phyloP scores from a whole-genome alignment of 2,888 invertebrate species.

The Griposia aprilina region DNA sequence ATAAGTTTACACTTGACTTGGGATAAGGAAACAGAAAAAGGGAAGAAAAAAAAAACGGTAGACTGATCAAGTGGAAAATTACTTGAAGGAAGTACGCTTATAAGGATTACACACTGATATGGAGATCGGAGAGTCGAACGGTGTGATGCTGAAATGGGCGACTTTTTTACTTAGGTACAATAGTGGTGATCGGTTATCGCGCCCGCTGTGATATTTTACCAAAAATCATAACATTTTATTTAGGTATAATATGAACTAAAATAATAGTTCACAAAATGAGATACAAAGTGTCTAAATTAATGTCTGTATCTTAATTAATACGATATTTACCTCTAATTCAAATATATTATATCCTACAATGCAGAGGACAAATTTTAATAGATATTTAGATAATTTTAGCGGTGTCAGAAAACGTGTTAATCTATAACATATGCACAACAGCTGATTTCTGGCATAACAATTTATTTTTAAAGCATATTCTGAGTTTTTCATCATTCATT shows the following conservation, averaged over 20 bases:
- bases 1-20: constrained; percentile 83
- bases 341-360: not conserved
- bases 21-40: constrained; percentile 73
- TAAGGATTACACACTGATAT: constrained; percentile 67
- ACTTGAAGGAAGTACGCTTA: constrained; percentile 79
- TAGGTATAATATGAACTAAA: too few relatives aligned
- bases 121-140: constrained; percentile 36
- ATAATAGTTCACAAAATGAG: not conserved
- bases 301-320: not conserved
- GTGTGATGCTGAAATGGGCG: not conserved
- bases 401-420: not conserved
- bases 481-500: too few relatives aligned
- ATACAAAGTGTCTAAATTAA: not conserved
- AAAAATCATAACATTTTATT: too few relatives aligned
- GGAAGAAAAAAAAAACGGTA: constrained; percentile 75
- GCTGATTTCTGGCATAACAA: not conserved
- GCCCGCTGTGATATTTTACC: not conserved
- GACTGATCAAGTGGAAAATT: constrained; percentile 87
- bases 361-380: not conserved
- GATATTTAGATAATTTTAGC: too few relatives aligned
- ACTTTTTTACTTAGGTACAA: not conserved
- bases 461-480: too few relatives aligned
- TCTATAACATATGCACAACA: not conserved
- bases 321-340: not conserved
- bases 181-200: not conserved